Percentiles rank a stretch among this genome's conserved stretches.
Evolutionary conservation across 2,888 invertebrate species (phyloP).

Genomic region (Limenitis camilla): DNA sequence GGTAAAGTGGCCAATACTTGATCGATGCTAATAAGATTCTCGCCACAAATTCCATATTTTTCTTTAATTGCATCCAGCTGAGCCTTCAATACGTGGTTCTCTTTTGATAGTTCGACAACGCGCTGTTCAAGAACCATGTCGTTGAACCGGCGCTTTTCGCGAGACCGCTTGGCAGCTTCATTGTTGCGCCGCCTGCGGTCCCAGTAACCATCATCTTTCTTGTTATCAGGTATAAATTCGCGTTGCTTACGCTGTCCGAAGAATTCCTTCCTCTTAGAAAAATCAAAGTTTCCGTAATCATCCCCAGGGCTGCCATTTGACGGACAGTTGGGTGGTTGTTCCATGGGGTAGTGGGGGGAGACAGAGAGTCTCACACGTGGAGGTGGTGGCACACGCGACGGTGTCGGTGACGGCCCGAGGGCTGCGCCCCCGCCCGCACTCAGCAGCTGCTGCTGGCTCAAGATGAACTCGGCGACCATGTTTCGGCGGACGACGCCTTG

Average conservation of each 20-base stretch:
- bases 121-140: slow-evolving; percentile 97
- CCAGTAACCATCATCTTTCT: slow-evolving; percentile 98
- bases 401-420: slow-evolving; percentile 54
- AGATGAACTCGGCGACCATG: slow-evolving; percentile 91
- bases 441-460: slow-evolving; percentile 79
- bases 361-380: slow-evolving; percentile 57
- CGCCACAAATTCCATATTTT: slow-evolving; percentile 92
- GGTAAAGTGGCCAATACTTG: slow-evolving; percentile 91
- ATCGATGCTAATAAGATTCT: slow-evolving; percentile 89
- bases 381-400: slow-evolving; percentile 51
- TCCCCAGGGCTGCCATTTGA: slow-evolving; percentile 42
- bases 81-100: slow-evolving; percentile 94
- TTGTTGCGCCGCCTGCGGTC: slow-evolving; percentile 96
- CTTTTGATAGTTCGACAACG: slow-evolving; percentile 94
- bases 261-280: slow-evolving; percentile 85
- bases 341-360: slow-evolving; percentile 66
- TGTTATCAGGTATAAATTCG: slow-evolving; percentile 96
- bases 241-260: slow-evolving; percentile 94
- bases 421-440: slow-evolving; percentile 50
- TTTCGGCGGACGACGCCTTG: slow-evolving; percentile 77
- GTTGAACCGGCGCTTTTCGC: slow-evolving; percentile 96
- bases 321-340: slow-evolving; percentile 46
- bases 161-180: slow-evolving; percentile 95
- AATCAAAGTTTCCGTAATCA: slow-evolving; percentile 72
- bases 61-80: slow-evolving; percentile 95